Conservation (phyloP, 2,797 vertebrate species). For the Pelodytes ibericus region DNA sequence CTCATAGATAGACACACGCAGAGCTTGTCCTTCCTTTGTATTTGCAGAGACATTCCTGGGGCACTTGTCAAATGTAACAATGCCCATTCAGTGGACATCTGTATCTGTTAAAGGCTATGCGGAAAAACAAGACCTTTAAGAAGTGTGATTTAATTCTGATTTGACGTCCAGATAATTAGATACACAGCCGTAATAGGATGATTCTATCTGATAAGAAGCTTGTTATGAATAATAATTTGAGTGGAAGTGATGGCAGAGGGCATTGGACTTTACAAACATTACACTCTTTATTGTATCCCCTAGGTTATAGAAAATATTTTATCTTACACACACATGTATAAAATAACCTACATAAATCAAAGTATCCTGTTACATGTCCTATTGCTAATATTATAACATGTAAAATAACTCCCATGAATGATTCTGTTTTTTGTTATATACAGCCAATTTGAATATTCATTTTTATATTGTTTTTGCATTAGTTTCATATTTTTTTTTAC, state of each 20-base stretch:
- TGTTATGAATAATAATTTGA: slow-evolving; percentile 9
- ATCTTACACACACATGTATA: too few relatives aligned
- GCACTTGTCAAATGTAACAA: slow-evolving; percentile 24
- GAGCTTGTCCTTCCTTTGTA: slow-evolving; percentile 6
- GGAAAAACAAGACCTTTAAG: slow-evolving; percentile 28
- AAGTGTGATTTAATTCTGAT: slow-evolving; percentile 25
- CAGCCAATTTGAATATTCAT: too few relatives aligned
- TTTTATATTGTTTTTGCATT: too few relatives aligned
- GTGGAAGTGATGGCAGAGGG: background rate
- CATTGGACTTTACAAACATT: background rate
- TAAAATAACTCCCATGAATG: too few relatives aligned
- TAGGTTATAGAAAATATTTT: background rate
- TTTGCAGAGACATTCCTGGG: slow-evolving; percentile 1
- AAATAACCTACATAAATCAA: too few relatives aligned
- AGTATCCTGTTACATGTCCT: too few relatives aligned
- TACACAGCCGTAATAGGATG: background rate
- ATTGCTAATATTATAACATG: too few relatives aligned
- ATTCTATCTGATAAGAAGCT: slow-evolving; percentile 2
- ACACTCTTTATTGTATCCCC: background rate
- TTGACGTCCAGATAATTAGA: slow-evolving; percentile 27
- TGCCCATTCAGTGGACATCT: background rate
- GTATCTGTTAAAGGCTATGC: background rate
- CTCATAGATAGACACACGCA: background rate
- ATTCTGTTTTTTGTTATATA: too few relatives aligned
- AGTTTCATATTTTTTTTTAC: too few relatives aligned